Conservation (phyloP, 2,888 invertebrate genomes). For the Rotaria socialis region DNA sequence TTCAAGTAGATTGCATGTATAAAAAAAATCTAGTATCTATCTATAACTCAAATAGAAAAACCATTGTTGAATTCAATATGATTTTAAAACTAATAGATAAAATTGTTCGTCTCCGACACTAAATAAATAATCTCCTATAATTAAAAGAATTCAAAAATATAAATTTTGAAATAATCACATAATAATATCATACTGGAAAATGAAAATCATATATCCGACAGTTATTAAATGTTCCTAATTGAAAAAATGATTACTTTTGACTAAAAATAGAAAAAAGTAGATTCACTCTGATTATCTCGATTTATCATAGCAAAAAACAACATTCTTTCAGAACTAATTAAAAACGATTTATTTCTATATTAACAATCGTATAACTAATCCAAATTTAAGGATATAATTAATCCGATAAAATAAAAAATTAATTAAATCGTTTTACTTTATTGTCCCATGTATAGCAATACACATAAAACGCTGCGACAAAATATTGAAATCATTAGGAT, state of each 20-base stretch:
- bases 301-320: not conserved
- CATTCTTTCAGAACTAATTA: not conserved
- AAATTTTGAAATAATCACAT: not conserved
- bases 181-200: not conserved
- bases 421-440: not conserved
- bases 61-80: too few species aligned
- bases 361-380: not conserved
- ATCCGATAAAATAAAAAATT: too few species aligned
- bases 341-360: not conserved
- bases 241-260: not conserved
- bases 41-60: too few species aligned
- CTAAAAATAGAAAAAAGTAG: not conserved
- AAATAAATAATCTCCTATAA: not conserved
- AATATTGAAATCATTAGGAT: constrained; percentile 1
- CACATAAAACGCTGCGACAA: not conserved
- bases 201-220: not conserved
- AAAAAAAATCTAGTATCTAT: too few species aligned
- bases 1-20: too few species aligned
- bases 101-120: not conserved
- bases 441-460: not conserved
- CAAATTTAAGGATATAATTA: too few species aligned
- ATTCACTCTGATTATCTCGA: not conserved
- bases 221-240: not conserved
- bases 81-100: too few species aligned
- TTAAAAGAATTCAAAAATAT: not conserved